Evolutionary conservation across 1,140 invertebrate species (phyloP).

Genomic region (Meloidogyne floridensis): DNA sequence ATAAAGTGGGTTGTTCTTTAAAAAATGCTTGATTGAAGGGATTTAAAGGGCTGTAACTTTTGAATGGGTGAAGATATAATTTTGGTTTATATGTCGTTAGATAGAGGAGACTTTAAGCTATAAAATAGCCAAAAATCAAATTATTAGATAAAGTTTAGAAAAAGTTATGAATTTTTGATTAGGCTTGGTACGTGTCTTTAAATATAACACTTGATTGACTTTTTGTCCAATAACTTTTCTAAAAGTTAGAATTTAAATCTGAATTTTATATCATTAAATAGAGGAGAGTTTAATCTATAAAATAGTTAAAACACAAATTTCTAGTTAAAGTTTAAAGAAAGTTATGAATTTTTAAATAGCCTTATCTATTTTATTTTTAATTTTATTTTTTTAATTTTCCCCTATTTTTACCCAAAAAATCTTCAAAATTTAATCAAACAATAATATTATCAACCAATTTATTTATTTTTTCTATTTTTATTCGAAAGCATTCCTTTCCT

Average conservation of each 20-base stretch:
- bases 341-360: too few species aligned
- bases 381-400: not conserved
- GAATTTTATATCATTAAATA: too few species aligned
- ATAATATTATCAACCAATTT: too few species aligned
- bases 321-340: too few species aligned
- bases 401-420: not conserved
- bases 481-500: not conserved
- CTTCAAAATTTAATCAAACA: too few species aligned
- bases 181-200: not conserved
- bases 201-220: too few species aligned
- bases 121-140: not conserved
- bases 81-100: not conserved
- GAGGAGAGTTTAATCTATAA: too few species aligned
- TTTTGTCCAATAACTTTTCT: too few species aligned
- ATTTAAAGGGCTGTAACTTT: not conserved
- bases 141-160: not conserved
- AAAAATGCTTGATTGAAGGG: not conserved
- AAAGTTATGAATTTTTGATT: not conserved
- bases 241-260: too few species aligned
- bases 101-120: not conserved
- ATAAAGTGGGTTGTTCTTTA: not conserved
- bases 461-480: not conserved
- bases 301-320: too few species aligned
- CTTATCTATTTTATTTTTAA: not conserved
- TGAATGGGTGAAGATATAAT: not conserved